Percentiles rank a stretch among this genome's conserved stretches.
These are phyloP conservation scores for Anguilla pacifica DNA, from an alignment of 2,797 vertebrate species.

Conservation along the genomic window DNA sequence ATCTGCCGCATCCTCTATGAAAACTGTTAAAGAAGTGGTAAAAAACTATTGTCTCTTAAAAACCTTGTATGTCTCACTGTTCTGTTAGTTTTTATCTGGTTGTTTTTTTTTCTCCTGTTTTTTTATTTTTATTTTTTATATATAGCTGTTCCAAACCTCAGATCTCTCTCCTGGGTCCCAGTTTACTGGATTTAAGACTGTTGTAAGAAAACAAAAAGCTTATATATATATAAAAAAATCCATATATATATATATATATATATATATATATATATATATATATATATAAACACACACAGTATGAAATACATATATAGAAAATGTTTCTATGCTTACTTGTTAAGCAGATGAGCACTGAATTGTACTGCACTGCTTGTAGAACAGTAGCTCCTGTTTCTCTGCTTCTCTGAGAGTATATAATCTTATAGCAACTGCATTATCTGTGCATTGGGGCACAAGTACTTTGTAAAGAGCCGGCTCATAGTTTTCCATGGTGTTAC, in stretches of 20 bases:
- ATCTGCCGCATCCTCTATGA: conserved; percentile 49
- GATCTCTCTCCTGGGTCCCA: conserved; percentile 79
- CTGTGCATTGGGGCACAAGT: conserved; percentile 38
- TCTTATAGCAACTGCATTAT: conserved; percentile 51
- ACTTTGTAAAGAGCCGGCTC: conserved; percentile 25
- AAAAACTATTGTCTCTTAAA: conserved; percentile 34
- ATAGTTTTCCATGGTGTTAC: conserved; percentile 35
- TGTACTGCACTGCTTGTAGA: conserved; percentile 85
- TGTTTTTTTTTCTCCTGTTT: conserved; percentile 51
- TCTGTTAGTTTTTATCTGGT: conserved; percentile 53
- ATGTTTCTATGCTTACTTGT: conserved; percentile 88
- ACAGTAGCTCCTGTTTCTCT: conserved; percentile 65
- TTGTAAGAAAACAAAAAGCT: conserved; percentile 78
- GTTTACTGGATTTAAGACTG: conserved; percentile 87
- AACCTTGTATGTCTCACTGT: conserved; percentile 33
- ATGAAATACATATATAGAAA: conserved; percentile 44
- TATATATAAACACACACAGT: background rate
- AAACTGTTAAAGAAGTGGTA: conserved; percentile 49
- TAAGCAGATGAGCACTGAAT: conserved; percentile 86
- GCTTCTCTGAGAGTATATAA: conserved; percentile 54
- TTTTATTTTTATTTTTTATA: conserved; percentile 32
- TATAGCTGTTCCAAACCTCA: conserved; percentile 76
- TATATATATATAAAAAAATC: conserved; percentile 53
- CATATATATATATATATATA: conserved; percentile 2
- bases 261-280: background rate